Percentiles rank a stretch among this genome's conserved stretches.
phyloP scores from a whole-genome alignment of 2,888 invertebrate genomes.

The Xylocampa areola region DNA sequence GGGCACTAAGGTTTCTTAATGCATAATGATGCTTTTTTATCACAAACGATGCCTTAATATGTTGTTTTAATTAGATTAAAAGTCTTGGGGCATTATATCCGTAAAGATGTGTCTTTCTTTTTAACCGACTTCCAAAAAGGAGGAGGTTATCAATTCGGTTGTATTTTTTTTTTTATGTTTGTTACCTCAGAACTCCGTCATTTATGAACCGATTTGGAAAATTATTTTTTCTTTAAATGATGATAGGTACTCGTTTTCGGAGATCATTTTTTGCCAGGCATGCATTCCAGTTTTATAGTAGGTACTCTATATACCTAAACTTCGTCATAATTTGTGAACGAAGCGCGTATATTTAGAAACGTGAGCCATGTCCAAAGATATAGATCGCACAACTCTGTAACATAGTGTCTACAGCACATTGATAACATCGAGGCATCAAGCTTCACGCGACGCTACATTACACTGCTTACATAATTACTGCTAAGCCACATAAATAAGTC shows the following conservation, averaged over 20 bases:
- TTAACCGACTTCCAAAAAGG: too few species aligned
- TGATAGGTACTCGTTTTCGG: too few species aligned
- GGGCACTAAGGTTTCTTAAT: slow-evolving; percentile 2
- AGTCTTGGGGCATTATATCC: too few species aligned
- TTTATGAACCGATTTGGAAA: too few species aligned
- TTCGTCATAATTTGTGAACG: slow-evolving; percentile 21
- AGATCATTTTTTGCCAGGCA: too few species aligned
- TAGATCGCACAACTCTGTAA: slow-evolving; percentile 32
- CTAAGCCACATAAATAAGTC: slow-evolving; percentile 49
- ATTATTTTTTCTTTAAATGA: too few species aligned
- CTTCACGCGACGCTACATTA: slow-evolving; percentile 45
- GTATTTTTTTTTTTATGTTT: too few species aligned
- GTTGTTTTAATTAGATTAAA: too few species aligned
- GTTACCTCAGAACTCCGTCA: too few species aligned
- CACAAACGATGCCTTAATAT: too few species aligned
- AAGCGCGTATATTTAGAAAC: slow-evolving; percentile 43
- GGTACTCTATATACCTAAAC: slow-evolving; percentile 8
- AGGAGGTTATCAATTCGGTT: too few species aligned
- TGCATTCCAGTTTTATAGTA: background rate
- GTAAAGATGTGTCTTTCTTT: too few species aligned
- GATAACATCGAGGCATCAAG: slow-evolving; percentile 50
- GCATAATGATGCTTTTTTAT: background rate
- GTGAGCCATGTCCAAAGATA: slow-evolving; percentile 32
- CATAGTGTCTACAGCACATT: slow-evolving; percentile 34
- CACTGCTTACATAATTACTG: slow-evolving; percentile 51